Evolutionary conservation across 2,888 invertebrate genomes (phyloP).

Genomic region (Apodemia duryi): DNA sequence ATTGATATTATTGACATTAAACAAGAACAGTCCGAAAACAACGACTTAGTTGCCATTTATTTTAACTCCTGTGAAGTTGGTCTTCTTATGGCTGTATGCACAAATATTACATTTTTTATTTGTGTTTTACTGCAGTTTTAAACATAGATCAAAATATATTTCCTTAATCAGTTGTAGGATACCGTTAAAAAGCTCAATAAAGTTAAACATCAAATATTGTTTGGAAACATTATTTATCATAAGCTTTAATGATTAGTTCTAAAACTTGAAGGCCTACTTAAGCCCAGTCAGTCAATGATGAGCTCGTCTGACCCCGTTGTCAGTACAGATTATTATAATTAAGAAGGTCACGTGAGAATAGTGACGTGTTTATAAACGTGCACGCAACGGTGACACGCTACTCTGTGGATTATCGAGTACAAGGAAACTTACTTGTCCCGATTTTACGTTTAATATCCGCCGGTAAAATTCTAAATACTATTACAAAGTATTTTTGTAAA

Average conservation of each 20-base stretch:
- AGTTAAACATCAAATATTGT: neutral
- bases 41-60: no score
- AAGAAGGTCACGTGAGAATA: conserved; percentile 65
- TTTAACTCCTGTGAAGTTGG: no score
- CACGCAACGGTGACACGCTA: conserved; percentile 64
- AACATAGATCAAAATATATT: no score
- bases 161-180: neutral
- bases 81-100: no score
- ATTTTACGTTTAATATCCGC: conserved; percentile 51
- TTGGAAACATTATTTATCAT: neutral
- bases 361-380: conserved; percentile 62
- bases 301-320: conserved; percentile 47
- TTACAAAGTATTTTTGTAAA: neutral
- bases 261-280: conserved; percentile 9
- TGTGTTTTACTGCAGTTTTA: no score
- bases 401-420: conserved; percentile 56
- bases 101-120: no score
- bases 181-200: neutral
- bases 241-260: neutral
- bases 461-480: neutral
- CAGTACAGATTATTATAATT: conserved; percentile 58
- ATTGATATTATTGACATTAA: no score
- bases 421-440: conserved; percentile 59
- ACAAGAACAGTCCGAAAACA: no score
- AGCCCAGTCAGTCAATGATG: conserved; percentile 28